A percentile compares a stretch with the other conserved stretches of the same genome.
Conservation (phyloP, 2,797 vertebrate species). For the Moxostoma hubbsi region DNA sequence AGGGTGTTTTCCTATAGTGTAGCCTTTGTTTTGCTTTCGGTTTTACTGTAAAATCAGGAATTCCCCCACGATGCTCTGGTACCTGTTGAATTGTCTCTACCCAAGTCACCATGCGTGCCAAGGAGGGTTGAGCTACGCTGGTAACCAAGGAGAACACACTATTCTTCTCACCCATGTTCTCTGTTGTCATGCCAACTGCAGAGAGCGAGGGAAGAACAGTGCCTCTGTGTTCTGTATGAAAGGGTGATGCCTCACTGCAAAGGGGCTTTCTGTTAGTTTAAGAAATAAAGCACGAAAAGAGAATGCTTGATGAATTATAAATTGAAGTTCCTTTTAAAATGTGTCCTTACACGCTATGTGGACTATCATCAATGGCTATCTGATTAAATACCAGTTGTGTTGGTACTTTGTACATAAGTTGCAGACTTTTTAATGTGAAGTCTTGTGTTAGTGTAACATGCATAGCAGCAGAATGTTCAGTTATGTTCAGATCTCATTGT, state of each 20-base stretch:
- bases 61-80: not conserved
- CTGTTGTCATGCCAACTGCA: slow-evolving; percentile 61
- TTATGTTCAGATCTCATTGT: not conserved
- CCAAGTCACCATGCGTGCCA: slow-evolving; percentile 34
- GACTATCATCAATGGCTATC: too few relatives aligned
- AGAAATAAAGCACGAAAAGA: too few relatives aligned
- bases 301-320: too few relatives aligned
- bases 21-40: not conserved
- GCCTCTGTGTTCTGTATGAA: slow-evolving; percentile 40
- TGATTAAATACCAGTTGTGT: too few relatives aligned
- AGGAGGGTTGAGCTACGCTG: slow-evolving; percentile 26
- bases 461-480: not conserved
- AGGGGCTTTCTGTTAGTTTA: slow-evolving; percentile 13
- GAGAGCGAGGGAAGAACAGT: slow-evolving; percentile 38
- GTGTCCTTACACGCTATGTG: too few relatives aligned
- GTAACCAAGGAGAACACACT: slow-evolving; percentile 53
- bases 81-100: not conserved
- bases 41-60: slow-evolving; percentile 14
- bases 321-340: too few relatives aligned
- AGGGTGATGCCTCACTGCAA: slow-evolving; percentile 31
- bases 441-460: not conserved
- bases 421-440: not conserved
- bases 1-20: not conserved
- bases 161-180: slow-evolving; percentile 37
- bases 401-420: too few relatives aligned